Evolutionary conservation across 2,888 invertebrate species (phyloP).

Genomic region (Epistrophe grossulariae): DNA sequence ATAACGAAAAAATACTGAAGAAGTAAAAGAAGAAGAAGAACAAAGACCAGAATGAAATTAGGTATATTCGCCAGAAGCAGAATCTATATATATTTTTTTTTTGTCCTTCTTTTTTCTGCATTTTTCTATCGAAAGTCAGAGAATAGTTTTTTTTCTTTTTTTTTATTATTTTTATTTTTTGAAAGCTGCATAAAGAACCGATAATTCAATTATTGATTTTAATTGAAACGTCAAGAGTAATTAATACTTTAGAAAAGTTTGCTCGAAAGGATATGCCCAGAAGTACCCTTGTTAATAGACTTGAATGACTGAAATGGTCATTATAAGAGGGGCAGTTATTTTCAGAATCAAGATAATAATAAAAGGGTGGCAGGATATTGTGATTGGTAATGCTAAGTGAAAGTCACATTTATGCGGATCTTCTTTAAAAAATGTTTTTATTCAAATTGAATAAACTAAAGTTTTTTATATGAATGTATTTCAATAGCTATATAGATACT

Average conservation of each 20-base stretch:
- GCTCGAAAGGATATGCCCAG: slow-evolving; percentile 55
- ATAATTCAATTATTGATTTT: slow-evolving; percentile 70
- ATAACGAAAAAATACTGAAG: background rate
- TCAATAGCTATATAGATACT: background rate
- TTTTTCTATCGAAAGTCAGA: slow-evolving; percentile 46
- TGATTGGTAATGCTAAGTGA: slow-evolving; percentile 9
- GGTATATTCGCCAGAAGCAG: slow-evolving; percentile 39
- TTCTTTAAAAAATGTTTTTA: background rate
- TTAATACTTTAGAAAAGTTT: slow-evolving; percentile 66
- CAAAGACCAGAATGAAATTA: slow-evolving; percentile 31
- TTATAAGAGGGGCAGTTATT: slow-evolving; percentile 30
- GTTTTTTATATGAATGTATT: background rate
- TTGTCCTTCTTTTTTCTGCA: background rate
- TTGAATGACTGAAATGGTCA: slow-evolving; percentile 33
- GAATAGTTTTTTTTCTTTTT: slow-evolving; percentile 21
- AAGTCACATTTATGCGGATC: slow-evolving; percentile 2
- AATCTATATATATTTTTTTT: slow-evolving; percentile 2
- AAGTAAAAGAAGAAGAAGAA: background rate
- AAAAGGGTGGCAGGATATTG: background rate
- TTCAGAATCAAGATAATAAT: background rate
- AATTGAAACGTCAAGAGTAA: slow-evolving; percentile 65
- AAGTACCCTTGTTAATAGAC: slow-evolving; percentile 61
- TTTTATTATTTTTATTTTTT: slow-evolving; percentile 4
- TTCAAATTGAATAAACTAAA: background rate
- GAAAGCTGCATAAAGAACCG: slow-evolving; percentile 32